Conservation (phyloP, 30 jellyfish, hydroid and myxozoan species). For the Aurelia coerulea region DNA sequence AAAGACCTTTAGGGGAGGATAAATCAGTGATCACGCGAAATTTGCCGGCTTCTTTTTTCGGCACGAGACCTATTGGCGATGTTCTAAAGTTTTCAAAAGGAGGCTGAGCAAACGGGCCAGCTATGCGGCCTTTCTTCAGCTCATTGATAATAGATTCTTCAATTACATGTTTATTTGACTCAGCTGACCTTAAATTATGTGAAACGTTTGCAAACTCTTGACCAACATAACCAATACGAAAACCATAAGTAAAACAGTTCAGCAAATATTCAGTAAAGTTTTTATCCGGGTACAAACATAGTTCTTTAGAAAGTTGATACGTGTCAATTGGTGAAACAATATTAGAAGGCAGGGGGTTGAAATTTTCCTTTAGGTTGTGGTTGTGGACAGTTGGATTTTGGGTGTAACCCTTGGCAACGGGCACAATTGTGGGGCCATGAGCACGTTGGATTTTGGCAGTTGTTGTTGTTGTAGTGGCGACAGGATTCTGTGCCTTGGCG, state of each 20-base stretch:
- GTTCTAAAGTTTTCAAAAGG: constrained; percentile 18
- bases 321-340: constrained; percentile 15
- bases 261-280: not conserved
- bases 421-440: constrained; percentile 5
- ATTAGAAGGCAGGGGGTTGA: constrained; percentile 24
- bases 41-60: constrained; percentile 20
- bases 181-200: constrained; percentile 15
- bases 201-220: not conserved
- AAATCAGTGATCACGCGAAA: constrained; percentile 21
- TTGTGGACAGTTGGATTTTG: not conserved
- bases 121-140: not conserved
- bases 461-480: not conserved
- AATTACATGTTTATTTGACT: not conserved
- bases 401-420: constrained; percentile 1
- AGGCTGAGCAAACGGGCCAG: constrained; percentile 41
- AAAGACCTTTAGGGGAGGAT: constrained; percentile 47
- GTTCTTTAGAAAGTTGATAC: not conserved
- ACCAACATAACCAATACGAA: constrained; percentile 25
- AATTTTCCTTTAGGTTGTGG: constrained; percentile 3
- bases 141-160: not conserved
- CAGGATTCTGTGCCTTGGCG: not conserved
- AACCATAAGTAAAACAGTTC: constrained; percentile 12
- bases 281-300: not conserved
- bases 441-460: not conserved
- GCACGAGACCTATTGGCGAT: constrained; percentile 28